Evolutionary conservation across 2,113 vertebrate species (phyloP).

Genomic region (Phalacrocorax carbo): DNA sequence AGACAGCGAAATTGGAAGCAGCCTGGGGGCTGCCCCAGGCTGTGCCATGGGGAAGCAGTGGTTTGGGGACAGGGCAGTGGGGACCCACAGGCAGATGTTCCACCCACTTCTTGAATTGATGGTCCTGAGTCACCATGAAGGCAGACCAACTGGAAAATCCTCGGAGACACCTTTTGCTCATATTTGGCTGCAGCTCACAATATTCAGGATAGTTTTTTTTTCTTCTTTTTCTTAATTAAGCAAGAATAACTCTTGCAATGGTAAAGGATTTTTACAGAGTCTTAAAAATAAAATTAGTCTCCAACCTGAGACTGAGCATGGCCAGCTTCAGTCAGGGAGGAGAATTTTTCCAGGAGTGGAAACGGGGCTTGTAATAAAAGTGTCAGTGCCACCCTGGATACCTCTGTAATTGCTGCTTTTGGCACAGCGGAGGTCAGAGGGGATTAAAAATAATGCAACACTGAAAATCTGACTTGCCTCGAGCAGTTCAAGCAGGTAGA

Average conservation of each 20-base stretch:
- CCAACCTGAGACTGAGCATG: neutral
- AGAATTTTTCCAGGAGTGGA: constrained; percentile 1
- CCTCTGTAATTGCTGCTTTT: neutral
- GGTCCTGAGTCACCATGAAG: neutral
- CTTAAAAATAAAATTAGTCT: constrained; percentile 14
- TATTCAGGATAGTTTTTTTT: neutral
- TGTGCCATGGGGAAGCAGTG: neutral
- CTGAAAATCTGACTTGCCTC: neutral
- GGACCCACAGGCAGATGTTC: neutral
- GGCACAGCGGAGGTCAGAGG: neutral
- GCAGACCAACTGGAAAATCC: neutral
- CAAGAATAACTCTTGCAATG: neutral
- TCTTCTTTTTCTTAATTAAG: neutral
- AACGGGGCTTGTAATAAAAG: constrained; percentile 1
- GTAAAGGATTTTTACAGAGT: neutral
- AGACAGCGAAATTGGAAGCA: neutral
- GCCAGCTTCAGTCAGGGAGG: neutral
- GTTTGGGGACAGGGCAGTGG: neutral
- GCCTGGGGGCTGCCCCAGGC: neutral
- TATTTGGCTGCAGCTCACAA: neutral
- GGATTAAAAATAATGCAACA: neutral
- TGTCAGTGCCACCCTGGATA: neutral
- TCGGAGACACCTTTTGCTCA: neutral
- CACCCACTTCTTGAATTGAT: neutral
- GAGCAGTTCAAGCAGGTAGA: neutral